Evolutionary conservation across 2,113 vertebrate species (phyloP), one percentile per base, ranked within the genome.

Genomic region (Chaenocephalus aceratus): DNA sequence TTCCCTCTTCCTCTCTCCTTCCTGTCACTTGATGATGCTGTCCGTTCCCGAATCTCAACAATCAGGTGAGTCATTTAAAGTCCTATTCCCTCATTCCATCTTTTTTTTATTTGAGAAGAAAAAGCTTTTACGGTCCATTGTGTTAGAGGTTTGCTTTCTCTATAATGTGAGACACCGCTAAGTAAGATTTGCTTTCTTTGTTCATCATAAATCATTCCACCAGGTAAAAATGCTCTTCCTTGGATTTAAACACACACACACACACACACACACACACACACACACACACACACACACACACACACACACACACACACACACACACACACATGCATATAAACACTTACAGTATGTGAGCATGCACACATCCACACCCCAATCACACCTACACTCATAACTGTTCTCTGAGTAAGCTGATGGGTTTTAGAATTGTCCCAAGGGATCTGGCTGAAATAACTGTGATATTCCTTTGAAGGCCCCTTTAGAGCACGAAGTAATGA

Each of bases 21-120:
- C 61, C 18, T 41, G 75, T 53, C 56, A 6, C 26, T 61, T 57
- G 66, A 34, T 82, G 83, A 82, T 23, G 11, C 65, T 49, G 14
- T 65, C 57, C 23, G 69, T 52, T 36, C 51, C 63, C 63, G 63
- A 75, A 78, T 80, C 58, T 26, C 78, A 71, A 83, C 86, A 58
- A 71, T 78, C 83, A 94, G 93, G 93, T 94, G 66, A 94, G 93
- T 94, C 41, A 82, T 71, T 85, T 79, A 74, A 2, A 65, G 10
- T 49, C 14, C 16, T 71, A 21, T 83, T 72, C 45, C 74, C 1
- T 70, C 13, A 64, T 74, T 77, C 52, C 8, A 49, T 75, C 54
- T 65, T 10, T 1, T 41, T 41, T 41, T 7, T 69, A 45, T 36
- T 72, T 44, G 48, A 23, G 26, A 45, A 54, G 10, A 54, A 64